phyloP scores from a whole-genome alignment of 2,797 vertebrate species.

The Megaceryle alcyon region DNA sequence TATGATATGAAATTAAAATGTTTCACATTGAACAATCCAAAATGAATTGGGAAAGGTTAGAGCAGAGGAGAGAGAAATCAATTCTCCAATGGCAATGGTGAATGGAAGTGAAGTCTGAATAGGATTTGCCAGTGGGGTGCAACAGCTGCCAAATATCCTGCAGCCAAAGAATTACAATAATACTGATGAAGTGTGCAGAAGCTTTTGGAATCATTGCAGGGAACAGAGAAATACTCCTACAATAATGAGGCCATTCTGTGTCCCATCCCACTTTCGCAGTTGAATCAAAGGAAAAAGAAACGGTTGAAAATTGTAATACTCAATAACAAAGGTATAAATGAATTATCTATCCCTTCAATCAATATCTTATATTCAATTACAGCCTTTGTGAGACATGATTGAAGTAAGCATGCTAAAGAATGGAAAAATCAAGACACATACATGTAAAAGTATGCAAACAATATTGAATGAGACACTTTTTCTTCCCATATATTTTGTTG shows the following conservation, averaged over 20 bases:
- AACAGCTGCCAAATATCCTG: constrained; percentile 97
- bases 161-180: constrained; percentile 97
- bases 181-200: constrained; percentile 92
- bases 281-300: constrained; percentile 73
- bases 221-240: constrained; percentile 85
- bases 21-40: constrained; percentile 94
- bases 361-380: constrained; percentile 26
- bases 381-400: constrained; percentile 49
- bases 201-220: constrained; percentile 89
- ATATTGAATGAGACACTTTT: neutral
- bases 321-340: constrained; percentile 66
- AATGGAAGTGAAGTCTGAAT: constrained; percentile 92
- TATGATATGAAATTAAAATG: constrained; percentile 97
- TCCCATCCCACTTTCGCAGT: constrained; percentile 74
- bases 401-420: constrained; percentile 14
- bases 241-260: constrained; percentile 87
- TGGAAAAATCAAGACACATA: constrained; percentile 40
- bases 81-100: constrained; percentile 90
- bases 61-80: constrained; percentile 92
- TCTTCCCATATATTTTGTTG: constrained; percentile 1
- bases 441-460: constrained; percentile 48
- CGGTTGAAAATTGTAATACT: constrained; percentile 60
- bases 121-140: constrained; percentile 96
- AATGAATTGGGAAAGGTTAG: constrained; percentile 91
- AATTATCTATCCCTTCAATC: constrained; percentile 60